phyloP scores from a whole-genome alignment of 2,888 invertebrate genomes.

The Pherbina coryleti region DNA sequence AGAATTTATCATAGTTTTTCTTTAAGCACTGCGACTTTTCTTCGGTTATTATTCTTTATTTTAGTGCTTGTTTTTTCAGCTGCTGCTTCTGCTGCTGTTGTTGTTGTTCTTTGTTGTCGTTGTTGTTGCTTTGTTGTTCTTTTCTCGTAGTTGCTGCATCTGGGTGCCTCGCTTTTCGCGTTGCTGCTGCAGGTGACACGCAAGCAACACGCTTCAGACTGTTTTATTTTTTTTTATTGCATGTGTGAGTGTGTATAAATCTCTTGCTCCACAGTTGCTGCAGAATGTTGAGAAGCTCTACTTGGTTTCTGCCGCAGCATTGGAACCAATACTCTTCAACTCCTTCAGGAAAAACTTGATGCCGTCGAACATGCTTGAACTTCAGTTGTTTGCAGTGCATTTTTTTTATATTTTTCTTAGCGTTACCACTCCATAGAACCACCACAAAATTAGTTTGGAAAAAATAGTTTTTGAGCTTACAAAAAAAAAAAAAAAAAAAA shows the following conservation, averaged over 20 bases:
- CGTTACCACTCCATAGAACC: neutral
- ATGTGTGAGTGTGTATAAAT: neutral
- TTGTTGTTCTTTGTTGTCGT: neutral
- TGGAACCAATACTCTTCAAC: no score
- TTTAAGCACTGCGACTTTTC: neutral
- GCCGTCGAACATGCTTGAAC: no score
- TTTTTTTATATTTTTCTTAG: no score
- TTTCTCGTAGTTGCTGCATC: neutral
- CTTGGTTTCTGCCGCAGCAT: no score
- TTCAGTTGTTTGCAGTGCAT: no score
- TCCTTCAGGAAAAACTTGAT: no score
- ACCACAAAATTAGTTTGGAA: neutral
- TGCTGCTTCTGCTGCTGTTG: neutral
- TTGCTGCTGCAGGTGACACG: neutral
- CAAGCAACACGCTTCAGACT: neutral
- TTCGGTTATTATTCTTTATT: conserved; percentile 7
- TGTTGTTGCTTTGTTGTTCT: conserved; percentile 7
- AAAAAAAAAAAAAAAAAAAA: neutral
- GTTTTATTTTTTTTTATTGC: neutral
- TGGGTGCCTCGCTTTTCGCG: neutral
- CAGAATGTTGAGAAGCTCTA: neutral
- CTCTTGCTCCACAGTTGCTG: neutral
- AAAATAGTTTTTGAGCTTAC: neutral
- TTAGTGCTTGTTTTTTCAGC: neutral
- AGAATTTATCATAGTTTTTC: neutral